phyloP scores from a whole-genome alignment of 2,113 vertebrate species.

The Otus sunia region DNA sequence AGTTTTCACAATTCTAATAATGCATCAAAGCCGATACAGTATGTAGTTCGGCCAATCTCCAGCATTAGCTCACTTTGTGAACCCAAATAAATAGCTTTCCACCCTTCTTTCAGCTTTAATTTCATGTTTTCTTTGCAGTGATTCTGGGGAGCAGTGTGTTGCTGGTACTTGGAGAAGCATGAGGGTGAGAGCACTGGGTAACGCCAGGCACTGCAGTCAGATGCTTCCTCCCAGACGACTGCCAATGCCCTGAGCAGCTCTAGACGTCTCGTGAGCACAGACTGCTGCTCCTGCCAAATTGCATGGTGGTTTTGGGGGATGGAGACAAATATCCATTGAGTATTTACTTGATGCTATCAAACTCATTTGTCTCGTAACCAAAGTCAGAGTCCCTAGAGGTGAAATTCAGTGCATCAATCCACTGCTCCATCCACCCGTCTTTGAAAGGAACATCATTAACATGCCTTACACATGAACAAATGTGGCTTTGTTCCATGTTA shows the following conservation, averaged over 20 bases:
- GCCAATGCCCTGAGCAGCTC: conserved; percentile 43
- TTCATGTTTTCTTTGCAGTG: not conserved
- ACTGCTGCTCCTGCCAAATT: conserved; percentile 50
- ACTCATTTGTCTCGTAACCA: conserved; percentile 53
- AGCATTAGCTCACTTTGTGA: not conserved
- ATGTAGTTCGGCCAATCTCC: not conserved
- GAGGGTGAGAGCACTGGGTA: not conserved
- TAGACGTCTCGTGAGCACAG: conserved; percentile 37
- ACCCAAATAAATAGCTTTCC: not conserved
- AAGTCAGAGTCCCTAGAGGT: conserved; percentile 63
- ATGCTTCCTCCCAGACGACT: conserved; percentile 9
- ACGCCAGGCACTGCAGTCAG: not conserved
- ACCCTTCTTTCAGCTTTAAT: not conserved
- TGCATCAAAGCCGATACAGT: conserved; percentile 49
- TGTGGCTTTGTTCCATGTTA: conserved; percentile 53
- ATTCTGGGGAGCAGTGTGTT: not conserved
- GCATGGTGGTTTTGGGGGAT: conserved; percentile 2
- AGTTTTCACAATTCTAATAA: conserved; percentile 46
- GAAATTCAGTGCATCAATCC: conserved; percentile 61
- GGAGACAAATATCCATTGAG: conserved; percentile 25
- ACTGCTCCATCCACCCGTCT: not conserved
- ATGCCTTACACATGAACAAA: conserved; percentile 59
- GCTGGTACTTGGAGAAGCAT: conserved; percentile 10
- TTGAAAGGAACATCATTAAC: conserved; percentile 56
- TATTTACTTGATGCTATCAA: conserved; percentile 62